phyloP scores from a whole-genome alignment of 2,888 invertebrate species.

The Amiota communis region DNA sequence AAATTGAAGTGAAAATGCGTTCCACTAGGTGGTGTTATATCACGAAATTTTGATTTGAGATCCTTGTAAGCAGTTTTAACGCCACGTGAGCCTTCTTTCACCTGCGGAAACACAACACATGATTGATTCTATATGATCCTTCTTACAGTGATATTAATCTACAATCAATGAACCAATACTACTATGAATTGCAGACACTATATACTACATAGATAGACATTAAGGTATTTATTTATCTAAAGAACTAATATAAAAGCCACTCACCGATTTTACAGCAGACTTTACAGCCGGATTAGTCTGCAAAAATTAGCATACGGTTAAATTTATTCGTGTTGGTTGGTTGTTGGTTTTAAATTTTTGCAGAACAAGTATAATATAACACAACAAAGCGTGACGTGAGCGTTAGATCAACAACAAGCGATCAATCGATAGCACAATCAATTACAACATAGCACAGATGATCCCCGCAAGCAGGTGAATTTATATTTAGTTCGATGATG shows the following conservation, averaged over 20 bases:
- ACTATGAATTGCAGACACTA: not conserved
- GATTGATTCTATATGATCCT: too few relatives aligned
- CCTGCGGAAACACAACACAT: conserved; percentile 71
- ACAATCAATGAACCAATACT: not conserved
- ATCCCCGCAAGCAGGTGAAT: conserved; percentile 13
- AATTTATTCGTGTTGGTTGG: not conserved
- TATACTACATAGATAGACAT: conserved; percentile 4
- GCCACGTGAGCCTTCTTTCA: conserved; percentile 83
- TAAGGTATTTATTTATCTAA: not conserved
- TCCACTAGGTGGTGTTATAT: conserved; percentile 67
- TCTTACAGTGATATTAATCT: too few relatives aligned
- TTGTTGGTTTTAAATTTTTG: not conserved
- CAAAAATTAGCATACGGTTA: conserved; percentile 71
- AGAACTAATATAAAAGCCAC: conserved; percentile 71
- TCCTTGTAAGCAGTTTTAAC: conserved; percentile 86
- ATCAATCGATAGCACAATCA: not conserved
- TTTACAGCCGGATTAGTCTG: conserved; percentile 95
- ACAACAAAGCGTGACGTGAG: not conserved
- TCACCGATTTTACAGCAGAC: conserved; percentile 94
- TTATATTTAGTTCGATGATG: not conserved
- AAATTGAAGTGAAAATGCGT: conserved; percentile 67
- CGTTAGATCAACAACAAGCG: not conserved
- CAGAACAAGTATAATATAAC: too few relatives aligned
- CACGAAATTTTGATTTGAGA: conserved; percentile 79
- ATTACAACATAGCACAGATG: conserved; percentile 32